Conservation (phyloP, 2,113 vertebrate genomes). For the Istiophorus platypterus region DNA sequence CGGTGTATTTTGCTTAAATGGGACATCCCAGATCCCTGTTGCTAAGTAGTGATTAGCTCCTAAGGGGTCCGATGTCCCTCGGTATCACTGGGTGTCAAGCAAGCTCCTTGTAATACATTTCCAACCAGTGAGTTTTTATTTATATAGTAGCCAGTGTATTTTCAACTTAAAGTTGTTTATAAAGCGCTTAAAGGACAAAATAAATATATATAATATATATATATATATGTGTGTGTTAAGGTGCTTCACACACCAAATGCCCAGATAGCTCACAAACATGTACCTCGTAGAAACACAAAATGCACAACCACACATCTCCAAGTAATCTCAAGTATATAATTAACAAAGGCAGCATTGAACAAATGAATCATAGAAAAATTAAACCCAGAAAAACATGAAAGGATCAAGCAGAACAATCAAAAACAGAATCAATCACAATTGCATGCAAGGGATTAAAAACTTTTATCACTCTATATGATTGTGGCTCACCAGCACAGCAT, state of each 20-base stretch:
- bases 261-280: not conserved
- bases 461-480: not conserved
- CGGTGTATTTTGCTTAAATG: constrained; percentile 8
- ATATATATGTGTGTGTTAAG: too few relatives aligned
- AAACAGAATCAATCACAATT: constrained; percentile 2
- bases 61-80: constrained; percentile 37
- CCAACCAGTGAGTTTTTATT: constrained; percentile 7
- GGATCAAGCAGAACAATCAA: constrained; percentile 1
- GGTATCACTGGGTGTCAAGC: constrained; percentile 29
- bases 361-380: constrained; percentile 10
- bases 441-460: not conserved
- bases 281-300: not conserved
- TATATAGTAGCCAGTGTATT: not conserved
- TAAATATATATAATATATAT: not conserved
- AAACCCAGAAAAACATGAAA: not conserved
- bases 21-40: constrained; percentile 54
- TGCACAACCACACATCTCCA: not conserved
- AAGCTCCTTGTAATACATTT: constrained; percentile 1
- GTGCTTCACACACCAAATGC: not conserved
- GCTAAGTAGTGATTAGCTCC: constrained; percentile 42
- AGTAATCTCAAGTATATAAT: not conserved
- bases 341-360: constrained; percentile 7
- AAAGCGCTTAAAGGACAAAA: not conserved
- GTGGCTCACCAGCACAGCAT: not conserved
- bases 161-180: not conserved